Evolutionary conservation across 2,797 vertebrate genomes (phyloP).

Genomic region (Thaleichthys pacificus): DNA sequence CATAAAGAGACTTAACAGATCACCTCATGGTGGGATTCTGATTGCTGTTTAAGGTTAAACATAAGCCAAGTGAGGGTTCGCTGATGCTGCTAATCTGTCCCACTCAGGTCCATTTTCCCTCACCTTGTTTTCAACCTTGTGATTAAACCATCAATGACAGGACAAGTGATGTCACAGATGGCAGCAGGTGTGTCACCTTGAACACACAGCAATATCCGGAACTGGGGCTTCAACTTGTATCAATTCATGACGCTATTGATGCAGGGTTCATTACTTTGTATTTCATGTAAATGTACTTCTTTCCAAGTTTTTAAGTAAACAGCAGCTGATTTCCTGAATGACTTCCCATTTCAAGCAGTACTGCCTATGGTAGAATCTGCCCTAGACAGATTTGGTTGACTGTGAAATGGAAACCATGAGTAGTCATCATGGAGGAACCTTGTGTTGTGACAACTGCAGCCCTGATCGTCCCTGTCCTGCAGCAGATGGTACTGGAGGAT

Average conservation of each 20-base stretch:
- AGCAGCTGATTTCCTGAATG: too few relatives aligned
- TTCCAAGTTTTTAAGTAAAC: too few relatives aligned
- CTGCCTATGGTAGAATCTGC: too few relatives aligned
- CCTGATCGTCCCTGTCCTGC: neutral
- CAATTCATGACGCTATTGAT: too few relatives aligned
- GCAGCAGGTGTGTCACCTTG: slow-evolving; percentile 15
- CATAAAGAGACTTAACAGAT: slow-evolving; percentile 26
- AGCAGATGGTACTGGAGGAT: slow-evolving; percentile 34
- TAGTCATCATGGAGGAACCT: neutral
- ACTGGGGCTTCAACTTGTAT: neutral
- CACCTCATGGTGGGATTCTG: slow-evolving; percentile 19
- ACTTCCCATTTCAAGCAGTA: too few relatives aligned
- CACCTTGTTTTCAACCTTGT: slow-evolving; percentile 49
- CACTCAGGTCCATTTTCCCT: slow-evolving; percentile 53
- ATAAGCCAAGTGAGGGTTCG: slow-evolving; percentile 42
- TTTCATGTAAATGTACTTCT: neutral
- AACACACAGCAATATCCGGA: neutral
- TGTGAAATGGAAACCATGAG: neutral
- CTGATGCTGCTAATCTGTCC: slow-evolving; percentile 56
- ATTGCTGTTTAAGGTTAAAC: slow-evolving; percentile 34
- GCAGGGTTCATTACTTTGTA: neutral
- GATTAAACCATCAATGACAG: slow-evolving; percentile 48
- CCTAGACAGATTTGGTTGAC: neutral
- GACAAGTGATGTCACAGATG: slow-evolving; percentile 8
- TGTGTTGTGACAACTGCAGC: neutral